These are phyloP conservation scores for Cotesia congregata DNA, from an alignment of 2,888 invertebrate species.

Conservation along the genomic window DNA sequence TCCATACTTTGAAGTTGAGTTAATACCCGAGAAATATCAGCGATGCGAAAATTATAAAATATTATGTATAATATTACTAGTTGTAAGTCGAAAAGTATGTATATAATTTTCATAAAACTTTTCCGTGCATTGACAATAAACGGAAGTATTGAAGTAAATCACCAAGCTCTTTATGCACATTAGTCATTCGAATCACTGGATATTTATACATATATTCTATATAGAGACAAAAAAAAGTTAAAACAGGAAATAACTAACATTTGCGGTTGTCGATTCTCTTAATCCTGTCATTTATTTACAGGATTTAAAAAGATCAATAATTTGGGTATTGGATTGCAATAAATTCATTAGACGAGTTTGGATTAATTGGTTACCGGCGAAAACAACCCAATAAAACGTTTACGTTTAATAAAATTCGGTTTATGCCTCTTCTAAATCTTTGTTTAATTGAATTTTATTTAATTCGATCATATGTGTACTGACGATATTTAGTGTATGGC, in stretches of 20 bases:
- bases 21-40: neutral
- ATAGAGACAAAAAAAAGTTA: neutral
- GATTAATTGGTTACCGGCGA: neutral
- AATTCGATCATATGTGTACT: neutral
- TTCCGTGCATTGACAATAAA: neutral
- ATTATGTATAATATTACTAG: neutral
- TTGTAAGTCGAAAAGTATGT: neutral
- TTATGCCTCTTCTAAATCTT: too few species aligned
- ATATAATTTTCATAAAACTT: neutral
- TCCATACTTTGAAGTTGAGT: neutral
- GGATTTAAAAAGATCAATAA: neutral
- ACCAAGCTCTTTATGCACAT: slow-evolving; percentile 4
- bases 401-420: neutral
- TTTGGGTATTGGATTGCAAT: neutral
- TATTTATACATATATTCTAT: neutral
- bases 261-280: neutral
- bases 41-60: neutral
- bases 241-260: neutral
- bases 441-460: neutral
- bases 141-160: slow-evolving; percentile 17
- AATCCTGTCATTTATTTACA: neutral
- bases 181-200: neutral
- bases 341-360: slow-evolving; percentile 1
- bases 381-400: neutral
- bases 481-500: neutral